Conservation (phyloP, 2,888 invertebrate species). For the Drosophila pseudotalamancana region DNA sequence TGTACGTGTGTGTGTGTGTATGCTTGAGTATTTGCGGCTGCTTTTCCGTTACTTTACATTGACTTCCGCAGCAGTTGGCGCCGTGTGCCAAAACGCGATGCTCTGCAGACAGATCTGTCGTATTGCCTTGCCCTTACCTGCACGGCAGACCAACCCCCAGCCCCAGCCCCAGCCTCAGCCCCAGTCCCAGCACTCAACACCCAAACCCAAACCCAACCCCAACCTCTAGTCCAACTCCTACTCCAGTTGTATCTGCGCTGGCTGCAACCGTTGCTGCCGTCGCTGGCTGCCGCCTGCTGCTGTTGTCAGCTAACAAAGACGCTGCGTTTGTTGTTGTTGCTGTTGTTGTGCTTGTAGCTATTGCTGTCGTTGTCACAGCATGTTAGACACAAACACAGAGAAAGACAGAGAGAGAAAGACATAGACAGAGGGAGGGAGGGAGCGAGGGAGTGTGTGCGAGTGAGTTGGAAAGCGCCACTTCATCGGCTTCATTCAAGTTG, state of each 20-base stretch:
- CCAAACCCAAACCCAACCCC: not conserved
- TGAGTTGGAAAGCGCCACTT: slow-evolving; percentile 8
- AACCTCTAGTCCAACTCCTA: not conserved
- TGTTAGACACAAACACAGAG: slow-evolving; percentile 12
- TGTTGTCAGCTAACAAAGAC: slow-evolving; percentile 45
- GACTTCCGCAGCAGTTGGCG: slow-evolving; percentile 67
- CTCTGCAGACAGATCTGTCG: too few relatives aligned
- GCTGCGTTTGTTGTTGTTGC: slow-evolving; percentile 14
- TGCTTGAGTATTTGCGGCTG: slow-evolving; percentile 48
- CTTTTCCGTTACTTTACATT: slow-evolving; percentile 68
- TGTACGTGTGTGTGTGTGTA: slow-evolving; percentile 12
- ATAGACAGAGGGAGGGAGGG: not conserved
- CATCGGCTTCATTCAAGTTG: slow-evolving; percentile 58
- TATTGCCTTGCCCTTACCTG: slow-evolving; percentile 13
- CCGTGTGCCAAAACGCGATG: slow-evolving; percentile 26
- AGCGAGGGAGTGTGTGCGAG: not conserved
- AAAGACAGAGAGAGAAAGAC: not conserved
- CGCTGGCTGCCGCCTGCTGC: slow-evolving; percentile 17
- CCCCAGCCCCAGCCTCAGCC: not conserved
- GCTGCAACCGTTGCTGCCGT: slow-evolving; percentile 3
- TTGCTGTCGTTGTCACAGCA: slow-evolving; percentile 41
- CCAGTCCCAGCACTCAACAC: not conserved
- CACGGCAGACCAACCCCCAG: slow-evolving; percentile 8
- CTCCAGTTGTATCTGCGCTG: not conserved
- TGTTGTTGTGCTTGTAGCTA: slow-evolving; percentile 19